Percentiles rank a stretch among this genome's conserved stretches.
These are phyloP conservation scores for Exephanes ischioxanthus DNA, from an alignment of 2,888 invertebrate genomes.

Conservation along the genomic window DNA sequence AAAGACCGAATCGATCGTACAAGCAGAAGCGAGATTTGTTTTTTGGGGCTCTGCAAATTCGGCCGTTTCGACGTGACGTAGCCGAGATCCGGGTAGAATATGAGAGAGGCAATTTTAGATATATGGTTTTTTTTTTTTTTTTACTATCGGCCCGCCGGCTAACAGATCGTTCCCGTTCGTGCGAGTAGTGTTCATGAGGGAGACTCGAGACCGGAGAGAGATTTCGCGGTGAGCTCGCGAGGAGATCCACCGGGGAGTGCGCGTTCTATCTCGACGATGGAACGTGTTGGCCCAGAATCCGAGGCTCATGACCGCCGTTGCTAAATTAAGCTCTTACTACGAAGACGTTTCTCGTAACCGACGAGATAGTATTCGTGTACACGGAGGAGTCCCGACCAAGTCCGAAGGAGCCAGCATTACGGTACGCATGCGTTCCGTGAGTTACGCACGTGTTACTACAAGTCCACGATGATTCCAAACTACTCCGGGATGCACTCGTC, in stretches of 20 bases:
- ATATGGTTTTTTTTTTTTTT: neutral
- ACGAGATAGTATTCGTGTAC: conserved; percentile 40
- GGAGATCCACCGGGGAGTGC: conserved; percentile 16
- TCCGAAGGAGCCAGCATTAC: conserved; percentile 18
- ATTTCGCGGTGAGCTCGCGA: conserved; percentile 27
- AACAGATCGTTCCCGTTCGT: neutral
- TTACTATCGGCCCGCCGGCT: neutral
- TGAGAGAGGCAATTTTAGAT: neutral
- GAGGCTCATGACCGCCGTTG: conserved; percentile 65
- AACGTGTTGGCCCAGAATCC: conserved; percentile 67
- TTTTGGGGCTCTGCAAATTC: neutral
- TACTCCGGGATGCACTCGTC: neutral
- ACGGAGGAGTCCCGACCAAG: conserved; percentile 1
- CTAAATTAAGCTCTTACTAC: conserved; percentile 68
- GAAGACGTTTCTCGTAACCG: conserved; percentile 55
- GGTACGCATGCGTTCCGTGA: conserved; percentile 36
- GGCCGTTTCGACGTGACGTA: neutral
- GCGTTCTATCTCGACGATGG: conserved; percentile 44
- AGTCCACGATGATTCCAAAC: neutral
- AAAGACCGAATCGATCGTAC: neutral
- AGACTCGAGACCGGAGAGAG: neutral
- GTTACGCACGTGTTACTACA: conserved; percentile 38
- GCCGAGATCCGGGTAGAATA: neutral
- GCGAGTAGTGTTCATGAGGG: neutral
- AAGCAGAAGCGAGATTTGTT: neutral